Evolutionary conservation across 2,888 invertebrate species (phyloP), one percentile per base, ranked within the genome.

Genomic region (Pollenia griseotomentosa): DNA sequence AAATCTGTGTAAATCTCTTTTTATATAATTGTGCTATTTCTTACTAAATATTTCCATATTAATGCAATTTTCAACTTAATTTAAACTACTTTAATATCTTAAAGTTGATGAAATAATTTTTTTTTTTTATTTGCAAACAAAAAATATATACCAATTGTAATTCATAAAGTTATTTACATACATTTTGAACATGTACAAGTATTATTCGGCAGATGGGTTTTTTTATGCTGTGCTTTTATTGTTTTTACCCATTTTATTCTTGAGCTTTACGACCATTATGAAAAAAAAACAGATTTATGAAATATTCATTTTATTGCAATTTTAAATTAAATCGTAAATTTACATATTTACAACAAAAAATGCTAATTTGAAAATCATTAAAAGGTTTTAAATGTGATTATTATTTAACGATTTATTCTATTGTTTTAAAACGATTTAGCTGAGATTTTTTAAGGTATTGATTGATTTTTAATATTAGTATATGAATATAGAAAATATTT

Each of bases 71-170:
- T 33, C 33, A 33, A 33, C 6, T 33, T 23, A 19, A 73, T 73
- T 57, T 73, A 16, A 12, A 40, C 8, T 33, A 16, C 6, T 53
- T 33, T 53, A 16, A n/a, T 10, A 33, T 46, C 12, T 33, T 40
- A 59, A 73, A 59, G 23, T 44, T 23, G 23, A 44, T 73, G 59
- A 46, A 73, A 59, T 73, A n/a, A n/a, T 73, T 33, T 73, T 55
- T 71, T 40, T 2, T 40, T 6, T 33, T 33, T 33, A 33, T 33
- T 33, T 33, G 23, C 23, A 23, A 23, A 23, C 23, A 23, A 23
- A 23, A 23, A 2, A 23, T 23, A 33, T 0, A 33, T 4, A 33
- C 33, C 0, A 6, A 33, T 33, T 0, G 33, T 6, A 6, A 33
- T 33, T 33, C 6, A 33, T 6, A 33, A 33, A 33, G 33, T 23